A percentile compares a stretch with the other conserved stretches of the same genome.
Conservation (phyloP, 1,140 invertebrate species). For the Calephelis virginiensis region DNA sequence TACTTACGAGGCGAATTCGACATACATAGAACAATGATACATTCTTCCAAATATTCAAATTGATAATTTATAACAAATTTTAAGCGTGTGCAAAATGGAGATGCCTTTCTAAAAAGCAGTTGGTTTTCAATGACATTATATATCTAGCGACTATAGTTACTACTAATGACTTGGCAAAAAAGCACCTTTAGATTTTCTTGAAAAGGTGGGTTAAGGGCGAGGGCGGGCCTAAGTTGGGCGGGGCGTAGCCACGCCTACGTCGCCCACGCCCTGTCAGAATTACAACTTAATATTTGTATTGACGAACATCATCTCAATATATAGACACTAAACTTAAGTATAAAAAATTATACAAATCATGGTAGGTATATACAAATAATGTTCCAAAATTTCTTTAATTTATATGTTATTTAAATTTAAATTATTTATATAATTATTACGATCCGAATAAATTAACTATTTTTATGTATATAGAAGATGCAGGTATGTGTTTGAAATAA, state of each 20-base stretch:
- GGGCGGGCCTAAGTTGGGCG: constrained; percentile 69
- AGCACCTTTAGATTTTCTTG: constrained; percentile 60
- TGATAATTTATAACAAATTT: background rate
- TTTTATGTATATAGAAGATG: too few species aligned
- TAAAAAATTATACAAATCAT: too few species aligned
- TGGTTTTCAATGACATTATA: background rate
- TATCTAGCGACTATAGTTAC: constrained; percentile 42
- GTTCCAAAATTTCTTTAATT: too few species aligned
- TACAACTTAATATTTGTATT: constrained; percentile 50
- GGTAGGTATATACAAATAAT: too few species aligned
- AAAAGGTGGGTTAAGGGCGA: constrained; percentile 70
- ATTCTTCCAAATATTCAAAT: too few species aligned
- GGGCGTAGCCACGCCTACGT: constrained; percentile 65
- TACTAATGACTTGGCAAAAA: constrained; percentile 41
- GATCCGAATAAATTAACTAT: too few species aligned
- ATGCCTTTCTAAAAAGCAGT: background rate
- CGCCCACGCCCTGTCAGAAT: constrained; percentile 65
- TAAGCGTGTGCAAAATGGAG: background rate
- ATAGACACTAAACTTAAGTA: background rate
- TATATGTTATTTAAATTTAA: too few species aligned
- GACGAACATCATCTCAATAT: constrained; percentile 32
- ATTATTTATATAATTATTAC: too few species aligned
- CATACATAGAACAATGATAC: too few species aligned
- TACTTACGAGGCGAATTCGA: too few species aligned
- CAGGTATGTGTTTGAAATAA: too few species aligned